Base-by-base conservation (phyloP, 1,140 invertebrate genomes). In the Aporrectodea caliginosa region DNA sequence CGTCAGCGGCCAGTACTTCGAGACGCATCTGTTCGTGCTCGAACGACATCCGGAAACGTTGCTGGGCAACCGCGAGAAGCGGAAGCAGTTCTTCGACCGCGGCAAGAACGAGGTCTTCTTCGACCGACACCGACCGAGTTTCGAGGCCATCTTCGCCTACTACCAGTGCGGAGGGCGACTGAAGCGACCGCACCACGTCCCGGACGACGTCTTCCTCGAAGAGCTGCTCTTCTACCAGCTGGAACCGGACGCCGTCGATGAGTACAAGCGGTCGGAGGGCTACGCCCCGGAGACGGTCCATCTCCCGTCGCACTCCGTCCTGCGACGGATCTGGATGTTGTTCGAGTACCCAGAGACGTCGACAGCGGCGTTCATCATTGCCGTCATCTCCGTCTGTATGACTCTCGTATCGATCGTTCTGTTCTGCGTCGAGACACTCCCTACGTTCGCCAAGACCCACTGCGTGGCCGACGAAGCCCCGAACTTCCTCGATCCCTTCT, bases 1-100 rank as follows among this genome's bases (percentile, higher is more conserved):
- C 91, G 96, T 98, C 88, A 97, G 96, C 90, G 98, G 98, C 83
- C 92, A 98, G 90, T 92, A 95, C 90, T 99, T 98, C 92, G 97
- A 99, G 90, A 98, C 97, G 84, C 96, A 97, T 90, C 91, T 98
- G 85, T 92, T 95, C 88, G 97, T 97, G 84, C 91, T 99, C 84
- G 96, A 98, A 90, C 94, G 97, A 91, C 98, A 98, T 90, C 98
- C 98, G 84, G 95, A 98, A 90, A 98, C 97, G 84, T 91, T 74
- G 33, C 35, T 76, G 12, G 75, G 75, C 33, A 76, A 76, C 43
- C 33, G 75, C 33, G 75, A 85, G 70, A 87, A 88, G 81, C 78
- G 87, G 43, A 82, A 83, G 33, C 83, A 86, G 82, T 88, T 84
- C 81, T 89, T 85, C 79, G 87, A 89, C 82, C 83, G 83, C 70